Percentiles rank a stretch among this genome's conserved stretches.
Evolutionary conservation across 1,140 invertebrate species (phyloP).

Genomic region (Drosophila sechellia): DNA sequence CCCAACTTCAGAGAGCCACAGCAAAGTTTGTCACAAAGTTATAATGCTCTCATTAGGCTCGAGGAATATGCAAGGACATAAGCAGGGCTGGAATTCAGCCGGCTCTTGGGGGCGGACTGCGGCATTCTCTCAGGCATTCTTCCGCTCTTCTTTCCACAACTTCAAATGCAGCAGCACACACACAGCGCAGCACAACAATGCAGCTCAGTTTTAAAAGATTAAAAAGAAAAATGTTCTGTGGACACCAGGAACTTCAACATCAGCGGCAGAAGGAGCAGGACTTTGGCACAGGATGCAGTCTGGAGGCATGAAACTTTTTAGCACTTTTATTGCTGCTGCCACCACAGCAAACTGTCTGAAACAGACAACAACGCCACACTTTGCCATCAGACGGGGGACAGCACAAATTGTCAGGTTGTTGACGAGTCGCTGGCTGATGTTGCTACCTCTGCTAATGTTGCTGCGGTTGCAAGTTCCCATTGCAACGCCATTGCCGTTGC

Average conservation of each 20-base stretch:
- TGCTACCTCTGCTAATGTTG: constrained; percentile 34
- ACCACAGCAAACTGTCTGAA: constrained; percentile 38
- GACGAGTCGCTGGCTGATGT: constrained; percentile 49
- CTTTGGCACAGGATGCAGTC: constrained; percentile 70
- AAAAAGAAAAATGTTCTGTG: constrained; percentile 69
- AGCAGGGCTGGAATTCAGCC: constrained; percentile 6
- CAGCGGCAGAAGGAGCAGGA: constrained; percentile 24
- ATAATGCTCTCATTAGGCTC: constrained; percentile 53
- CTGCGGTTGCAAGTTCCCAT: constrained; percentile 19
- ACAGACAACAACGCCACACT: constrained; percentile 37
- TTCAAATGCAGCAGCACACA: constrained; percentile 49
- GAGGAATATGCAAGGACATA: constrained; percentile 48
- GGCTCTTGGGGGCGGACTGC: constrained; percentile 23
- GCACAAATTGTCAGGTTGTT: constrained; percentile 77
- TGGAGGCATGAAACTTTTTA: constrained; percentile 78
- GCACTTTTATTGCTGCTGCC: constrained; percentile 72
- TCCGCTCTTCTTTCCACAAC: constrained; percentile 16
- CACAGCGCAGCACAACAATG: constrained; percentile 32
- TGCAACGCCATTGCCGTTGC: constrained; percentile 7
- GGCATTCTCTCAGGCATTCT: constrained; percentile 22
- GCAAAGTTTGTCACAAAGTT: constrained; percentile 51
- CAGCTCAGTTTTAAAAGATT: constrained; percentile 72
- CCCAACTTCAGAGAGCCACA: background rate
- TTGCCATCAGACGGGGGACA: constrained; percentile 46
- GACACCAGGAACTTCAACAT: constrained; percentile 12